phyloP scores from a whole-genome alignment of 2,888 invertebrate species.

The Cephus sareptanus region DNA sequence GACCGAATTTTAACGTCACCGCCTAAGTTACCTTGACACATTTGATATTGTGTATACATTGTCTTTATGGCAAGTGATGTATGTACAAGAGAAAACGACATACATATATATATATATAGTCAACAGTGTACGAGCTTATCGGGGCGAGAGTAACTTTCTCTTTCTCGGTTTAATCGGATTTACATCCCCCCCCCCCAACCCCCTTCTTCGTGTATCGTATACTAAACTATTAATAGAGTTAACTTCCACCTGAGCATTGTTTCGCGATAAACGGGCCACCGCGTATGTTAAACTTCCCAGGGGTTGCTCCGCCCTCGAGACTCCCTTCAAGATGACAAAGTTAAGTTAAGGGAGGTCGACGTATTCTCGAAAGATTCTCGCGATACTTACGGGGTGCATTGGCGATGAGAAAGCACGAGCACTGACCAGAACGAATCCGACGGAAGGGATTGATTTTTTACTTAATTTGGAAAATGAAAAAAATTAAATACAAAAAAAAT shows the following conservation, averaged over 20 bases:
- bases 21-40: background rate
- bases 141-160: background rate
- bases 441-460: slow-evolving; percentile 48
- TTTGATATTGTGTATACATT: background rate
- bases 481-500: background rate
- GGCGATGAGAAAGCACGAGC: slow-evolving; percentile 49
- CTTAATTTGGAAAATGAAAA: background rate
- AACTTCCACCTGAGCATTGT: background rate
- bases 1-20: background rate
- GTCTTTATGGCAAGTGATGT: background rate
- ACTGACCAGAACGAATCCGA: slow-evolving; percentile 52
- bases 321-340: background rate
- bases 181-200: background rate
- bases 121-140: background rate
- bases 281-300: background rate
- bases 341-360: background rate
- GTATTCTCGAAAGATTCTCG: background rate
- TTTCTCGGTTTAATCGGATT: background rate
- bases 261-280: background rate
- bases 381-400: slow-evolving; percentile 58
- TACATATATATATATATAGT: background rate
- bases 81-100: background rate
- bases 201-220: background rate
- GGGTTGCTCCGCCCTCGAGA: background rate
- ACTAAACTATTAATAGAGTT: background rate